Conservation (phyloP, 2,888 invertebrate genomes). For the Tridacna crocea region DNA sequence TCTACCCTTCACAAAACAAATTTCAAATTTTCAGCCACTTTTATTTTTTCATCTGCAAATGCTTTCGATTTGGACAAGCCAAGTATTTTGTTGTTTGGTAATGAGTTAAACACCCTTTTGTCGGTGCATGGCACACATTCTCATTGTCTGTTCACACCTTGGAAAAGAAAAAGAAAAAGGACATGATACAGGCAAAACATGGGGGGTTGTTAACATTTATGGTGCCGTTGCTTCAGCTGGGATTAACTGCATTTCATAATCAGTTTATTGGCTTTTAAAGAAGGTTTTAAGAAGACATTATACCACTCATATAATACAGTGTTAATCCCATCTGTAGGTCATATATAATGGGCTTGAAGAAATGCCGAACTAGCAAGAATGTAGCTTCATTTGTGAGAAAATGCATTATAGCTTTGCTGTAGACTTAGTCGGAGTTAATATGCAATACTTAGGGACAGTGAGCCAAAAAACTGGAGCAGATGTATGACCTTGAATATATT, state of each 20-base stretch:
- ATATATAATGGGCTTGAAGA: neutral
- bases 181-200: too few species aligned
- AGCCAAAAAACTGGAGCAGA: too few species aligned
- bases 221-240: neutral
- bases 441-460: too few species aligned
- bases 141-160: too few species aligned
- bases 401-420: too few species aligned
- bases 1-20: neutral
- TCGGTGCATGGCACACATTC: too few species aligned
- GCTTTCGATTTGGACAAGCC: neutral
- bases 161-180: neutral
- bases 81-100: neutral
- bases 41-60: neutral
- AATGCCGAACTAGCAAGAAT: too few species aligned
- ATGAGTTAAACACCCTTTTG: too few species aligned
- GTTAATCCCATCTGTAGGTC: neutral
- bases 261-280: constrained; percentile 35
- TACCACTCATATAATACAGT: neutral
- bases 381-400: too few species aligned
- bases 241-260: constrained; percentile 31
- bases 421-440: too few species aligned
- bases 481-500: too few species aligned
- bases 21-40: neutral
- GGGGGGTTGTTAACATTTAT: too few species aligned
- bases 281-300: constrained; percentile 6